A percentile compares a stretch with the other conserved stretches of the same genome.
Evolutionary conservation across 2,797 vertebrate genomes (phyloP).

Genomic region (Sebastiscus tertius): DNA sequence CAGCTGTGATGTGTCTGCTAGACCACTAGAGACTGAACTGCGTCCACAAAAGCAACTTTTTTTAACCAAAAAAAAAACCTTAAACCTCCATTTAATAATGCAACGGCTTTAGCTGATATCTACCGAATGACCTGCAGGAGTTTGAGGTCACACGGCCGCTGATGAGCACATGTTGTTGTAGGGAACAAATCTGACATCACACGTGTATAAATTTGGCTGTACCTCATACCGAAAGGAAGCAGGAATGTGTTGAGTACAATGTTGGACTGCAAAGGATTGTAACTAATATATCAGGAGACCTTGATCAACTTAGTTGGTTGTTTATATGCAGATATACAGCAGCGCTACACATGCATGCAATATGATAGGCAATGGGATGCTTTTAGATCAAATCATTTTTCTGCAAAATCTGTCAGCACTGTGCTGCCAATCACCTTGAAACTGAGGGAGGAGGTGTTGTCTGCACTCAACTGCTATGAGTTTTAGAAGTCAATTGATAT

Average conservation of each 20-base stretch:
- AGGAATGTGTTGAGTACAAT: not conserved
- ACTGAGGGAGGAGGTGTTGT: not conserved
- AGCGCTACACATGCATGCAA: not conserved
- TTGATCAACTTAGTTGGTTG: not conserved
- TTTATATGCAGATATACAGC: not conserved
- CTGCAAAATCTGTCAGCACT: not conserved
- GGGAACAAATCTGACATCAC: not conserved
- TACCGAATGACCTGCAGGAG: not conserved
- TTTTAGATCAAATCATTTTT: not conserved
- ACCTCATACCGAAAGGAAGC: not conserved
- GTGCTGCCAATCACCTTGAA: not conserved
- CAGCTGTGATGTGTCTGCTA: slow-evolving; percentile 62
- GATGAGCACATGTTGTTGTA: not conserved
- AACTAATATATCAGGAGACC: not conserved
- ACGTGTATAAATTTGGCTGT: not conserved
- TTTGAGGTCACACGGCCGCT: not conserved
- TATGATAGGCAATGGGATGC: not conserved
- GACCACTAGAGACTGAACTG: slow-evolving; percentile 83
- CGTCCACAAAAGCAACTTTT: slow-evolving; percentile 50
- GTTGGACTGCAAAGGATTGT: not conserved
- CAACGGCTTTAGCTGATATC: not conserved
- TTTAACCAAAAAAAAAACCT: not conserved
- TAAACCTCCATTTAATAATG: not conserved
- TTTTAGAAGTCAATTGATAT: not conserved
- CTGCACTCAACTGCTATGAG: not conserved